Evolutionary conservation across 2,797 vertebrate genomes (phyloP).

Genomic region (Gymnothorax javanicus): DNA sequence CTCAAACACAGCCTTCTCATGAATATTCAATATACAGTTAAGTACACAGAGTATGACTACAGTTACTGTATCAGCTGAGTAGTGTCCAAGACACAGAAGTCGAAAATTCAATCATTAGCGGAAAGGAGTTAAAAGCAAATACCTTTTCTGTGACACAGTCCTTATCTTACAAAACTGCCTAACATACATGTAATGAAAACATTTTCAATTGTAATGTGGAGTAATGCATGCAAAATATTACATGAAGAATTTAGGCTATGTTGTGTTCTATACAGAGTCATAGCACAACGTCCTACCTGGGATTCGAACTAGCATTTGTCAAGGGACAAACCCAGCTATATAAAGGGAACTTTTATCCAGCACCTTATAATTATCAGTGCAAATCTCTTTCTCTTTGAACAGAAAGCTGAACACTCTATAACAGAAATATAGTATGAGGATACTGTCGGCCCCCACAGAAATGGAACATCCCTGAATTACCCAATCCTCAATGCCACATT

Average conservation of each 20-base stretch:
- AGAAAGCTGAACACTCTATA: not conserved
- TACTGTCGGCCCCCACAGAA: too few relatives aligned
- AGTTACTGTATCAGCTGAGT: too few relatives aligned
- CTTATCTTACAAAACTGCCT: not conserved
- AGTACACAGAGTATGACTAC: too few relatives aligned
- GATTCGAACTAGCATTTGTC: not conserved
- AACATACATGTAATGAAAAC: not conserved
- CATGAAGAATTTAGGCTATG: not conserved
- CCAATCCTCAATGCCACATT: too few relatives aligned
- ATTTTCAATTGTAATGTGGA: not conserved
- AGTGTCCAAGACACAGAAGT: too few relatives aligned
- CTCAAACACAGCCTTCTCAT: too few relatives aligned
- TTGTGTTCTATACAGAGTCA: not conserved
- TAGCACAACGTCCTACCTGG: not conserved
- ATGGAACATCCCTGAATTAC: too few relatives aligned
- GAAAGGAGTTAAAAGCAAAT: not conserved
- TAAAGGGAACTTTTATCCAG: not conserved
- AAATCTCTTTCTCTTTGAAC: not conserved
- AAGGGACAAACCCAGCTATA: not conserved
- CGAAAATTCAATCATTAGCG: too few relatives aligned
- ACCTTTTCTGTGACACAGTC: not conserved
- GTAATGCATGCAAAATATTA: not conserved
- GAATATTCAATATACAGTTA: too few relatives aligned
- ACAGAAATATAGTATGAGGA: too few relatives aligned
- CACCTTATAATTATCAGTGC: not conserved